These are phyloP conservation scores for Hydrophis major DNA, from an alignment of 2,797 vertebrate species.

Conservation along the genomic window DNA sequence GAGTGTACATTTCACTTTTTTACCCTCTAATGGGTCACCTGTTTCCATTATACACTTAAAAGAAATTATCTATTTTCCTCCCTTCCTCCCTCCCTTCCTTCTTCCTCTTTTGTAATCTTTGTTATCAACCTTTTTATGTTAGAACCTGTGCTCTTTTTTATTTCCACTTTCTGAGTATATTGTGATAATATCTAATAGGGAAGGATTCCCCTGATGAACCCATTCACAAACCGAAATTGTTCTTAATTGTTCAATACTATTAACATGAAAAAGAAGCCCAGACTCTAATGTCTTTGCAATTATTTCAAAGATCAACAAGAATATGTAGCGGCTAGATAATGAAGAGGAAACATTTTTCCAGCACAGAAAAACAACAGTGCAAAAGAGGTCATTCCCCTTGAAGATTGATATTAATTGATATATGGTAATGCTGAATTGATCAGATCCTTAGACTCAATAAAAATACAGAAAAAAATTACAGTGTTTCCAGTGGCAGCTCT, in stretches of 20 bases:
- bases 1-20: not conserved
- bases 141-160: not conserved
- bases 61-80: not conserved
- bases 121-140: not conserved
- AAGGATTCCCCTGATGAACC: not conserved
- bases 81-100: too few species aligned
- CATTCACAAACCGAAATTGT: not conserved
- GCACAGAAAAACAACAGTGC: not conserved
- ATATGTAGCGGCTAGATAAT: not conserved
- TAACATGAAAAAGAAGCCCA: not conserved
- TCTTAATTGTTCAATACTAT: constrained; percentile 2
- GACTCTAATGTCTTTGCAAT: constrained; percentile 1
- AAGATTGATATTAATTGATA: not conserved
- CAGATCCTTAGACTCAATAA: not conserved
- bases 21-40: not conserved
- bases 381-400: not conserved
- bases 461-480: not conserved
- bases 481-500: not conserved
- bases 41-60: not conserved
- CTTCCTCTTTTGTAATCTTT: not conserved
- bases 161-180: not conserved
- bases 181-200: not conserved
- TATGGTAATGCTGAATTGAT: not conserved
- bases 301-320: constrained; percentile 6
- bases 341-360: not conserved